Evolutionary conservation across 2,888 invertebrate genomes (phyloP).

Genomic region (Atethmia centrago): DNA sequence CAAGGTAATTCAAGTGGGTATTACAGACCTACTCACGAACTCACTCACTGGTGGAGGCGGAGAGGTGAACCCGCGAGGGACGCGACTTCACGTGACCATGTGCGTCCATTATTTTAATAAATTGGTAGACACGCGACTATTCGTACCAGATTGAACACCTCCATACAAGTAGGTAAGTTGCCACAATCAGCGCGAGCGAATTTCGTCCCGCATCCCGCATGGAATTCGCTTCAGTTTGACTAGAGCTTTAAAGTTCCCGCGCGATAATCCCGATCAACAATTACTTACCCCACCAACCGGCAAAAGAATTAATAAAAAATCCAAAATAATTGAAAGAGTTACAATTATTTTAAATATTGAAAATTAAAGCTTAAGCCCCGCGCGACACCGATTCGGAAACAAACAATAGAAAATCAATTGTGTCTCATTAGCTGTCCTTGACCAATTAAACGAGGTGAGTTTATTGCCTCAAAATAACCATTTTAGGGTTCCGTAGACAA

Average conservation of each 20-base stretch:
- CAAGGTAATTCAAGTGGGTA: slow-evolving; percentile 3
- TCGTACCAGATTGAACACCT: background rate
- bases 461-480: background rate
- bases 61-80: too few relatives aligned
- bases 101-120: background rate
- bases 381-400: too few relatives aligned
- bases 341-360: background rate
- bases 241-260: background rate
- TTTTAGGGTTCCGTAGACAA: too few relatives aligned
- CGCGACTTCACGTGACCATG: too few relatives aligned
- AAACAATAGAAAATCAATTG: too few relatives aligned
- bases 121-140: background rate
- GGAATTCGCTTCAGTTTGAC: background rate
- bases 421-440: too few relatives aligned
- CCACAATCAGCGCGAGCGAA: background rate
- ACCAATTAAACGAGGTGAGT: background rate
- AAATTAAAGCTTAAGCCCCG: background rate
- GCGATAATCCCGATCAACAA: too few relatives aligned
- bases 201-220: background rate
- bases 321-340: background rate
- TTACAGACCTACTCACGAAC: too few relatives aligned
- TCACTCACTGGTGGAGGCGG: too few relatives aligned
- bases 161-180: background rate
- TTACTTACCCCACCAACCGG: too few relatives aligned
- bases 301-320: background rate